Conservation (phyloP, 2,888 invertebrate genomes). For the Athalia circularis region DNA sequence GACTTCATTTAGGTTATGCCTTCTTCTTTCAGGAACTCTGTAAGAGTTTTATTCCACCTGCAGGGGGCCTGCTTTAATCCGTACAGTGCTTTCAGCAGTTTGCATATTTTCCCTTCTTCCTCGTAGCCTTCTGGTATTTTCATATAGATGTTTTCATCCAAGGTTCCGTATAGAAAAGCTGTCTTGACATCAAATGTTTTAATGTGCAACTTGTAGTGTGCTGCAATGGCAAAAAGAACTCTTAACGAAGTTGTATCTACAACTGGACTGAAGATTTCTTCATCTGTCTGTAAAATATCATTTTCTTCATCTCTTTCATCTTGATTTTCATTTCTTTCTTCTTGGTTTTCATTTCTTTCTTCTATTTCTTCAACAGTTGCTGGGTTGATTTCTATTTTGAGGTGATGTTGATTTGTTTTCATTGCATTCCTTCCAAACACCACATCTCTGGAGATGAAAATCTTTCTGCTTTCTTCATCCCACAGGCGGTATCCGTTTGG, state of each 20-base stretch:
- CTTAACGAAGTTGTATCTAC: slow-evolving; percentile 51
- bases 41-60: slow-evolving; percentile 43
- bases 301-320: no score
- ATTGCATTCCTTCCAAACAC: neutral
- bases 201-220: neutral
- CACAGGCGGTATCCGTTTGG: slow-evolving; percentile 50
- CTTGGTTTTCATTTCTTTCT: no score
- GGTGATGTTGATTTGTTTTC: neutral
- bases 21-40: slow-evolving; percentile 47
- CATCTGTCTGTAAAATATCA: no score
- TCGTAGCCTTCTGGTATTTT: slow-evolving; percentile 33
- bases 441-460: neutral
- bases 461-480: no score
- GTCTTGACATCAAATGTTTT: slow-evolving; percentile 50
- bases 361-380: no score
- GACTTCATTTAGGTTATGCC: slow-evolving; percentile 51
- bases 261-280: slow-evolving; percentile 62
- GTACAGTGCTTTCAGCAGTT: slow-evolving; percentile 48
- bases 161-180: slow-evolving; percentile 43
- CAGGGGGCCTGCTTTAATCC: slow-evolving; percentile 49
- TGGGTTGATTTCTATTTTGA: no score
- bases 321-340: no score
- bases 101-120: slow-evolving; percentile 44
- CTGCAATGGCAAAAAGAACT: slow-evolving; percentile 18
- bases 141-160: slow-evolving; percentile 45